Base-by-base conservation (phyloP, 2,113 vertebrate genomes). In the Mustela nigripes region DNA sequence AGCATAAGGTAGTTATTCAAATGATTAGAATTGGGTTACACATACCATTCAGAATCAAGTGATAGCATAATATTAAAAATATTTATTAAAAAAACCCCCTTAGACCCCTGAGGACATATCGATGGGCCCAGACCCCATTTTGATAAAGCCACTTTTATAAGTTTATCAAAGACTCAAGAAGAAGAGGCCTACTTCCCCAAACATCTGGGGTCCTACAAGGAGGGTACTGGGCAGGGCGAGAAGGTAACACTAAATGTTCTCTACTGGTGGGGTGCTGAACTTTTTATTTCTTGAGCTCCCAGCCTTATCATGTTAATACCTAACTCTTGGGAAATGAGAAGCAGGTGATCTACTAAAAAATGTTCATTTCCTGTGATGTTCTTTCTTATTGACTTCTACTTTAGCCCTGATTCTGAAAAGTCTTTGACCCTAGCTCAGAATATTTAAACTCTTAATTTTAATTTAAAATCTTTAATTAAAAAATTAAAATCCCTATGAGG, bases 361-460 rank as follows among this genome's bases (percentile, higher is more conserved):
- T 74, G 4, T 86, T 79, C 7, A 71, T 53, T 82, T 92, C 8
- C 36, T 53, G 11, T 76, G 74, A 63, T 84, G 36, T 26, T 97
- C 24, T 80, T 84, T 92, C n/a, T 91, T 74, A 79, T 2, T 50
- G 21, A 60, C 42, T 89, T 85, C 31, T 86, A 24, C 11, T 79
- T 73, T 14, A 89, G 42, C 1, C 15, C 7, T n/a, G 73, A 62
- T 42, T 39, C 56, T 65, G 56, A 73, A 53, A 86, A 97, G 36
- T 58, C 11, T 76, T 74, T 95, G 89, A 86, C 67, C 50, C 22
- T 89, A n/a, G 45, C 36, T 63, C 80, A 11, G 50, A 58, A 74
- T 96, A 45, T 74, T 89, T 56, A 93, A 79, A 95, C 80, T 95
- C 69, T 56, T 56, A 56, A 18, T 56, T 56, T 56, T 56, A 18